phyloP scores from a whole-genome alignment of 2,888 invertebrate species.

The Apodemia zela region DNA sequence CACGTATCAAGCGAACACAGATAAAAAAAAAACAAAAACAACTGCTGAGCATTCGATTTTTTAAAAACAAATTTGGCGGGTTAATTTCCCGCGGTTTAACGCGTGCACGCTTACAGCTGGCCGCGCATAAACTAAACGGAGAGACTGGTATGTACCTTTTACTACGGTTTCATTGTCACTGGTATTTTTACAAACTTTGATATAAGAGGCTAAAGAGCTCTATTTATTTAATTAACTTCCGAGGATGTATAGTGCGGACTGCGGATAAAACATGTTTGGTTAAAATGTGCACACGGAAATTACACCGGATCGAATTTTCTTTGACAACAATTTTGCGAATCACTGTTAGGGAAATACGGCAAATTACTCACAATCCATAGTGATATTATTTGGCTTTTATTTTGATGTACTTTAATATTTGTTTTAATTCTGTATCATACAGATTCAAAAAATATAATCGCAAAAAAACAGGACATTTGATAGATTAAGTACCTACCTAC shows the following conservation, averaged over 20 bases:
- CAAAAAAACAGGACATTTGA: too few relatives aligned
- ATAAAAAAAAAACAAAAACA: conserved; percentile 39
- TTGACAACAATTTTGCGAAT: conserved; percentile 26
- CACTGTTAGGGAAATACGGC: conserved; percentile 28
- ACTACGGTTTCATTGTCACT: conserved; percentile 54
- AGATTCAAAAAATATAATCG: too few relatives aligned
- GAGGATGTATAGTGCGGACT: conserved; percentile 68
- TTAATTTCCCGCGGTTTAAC: conserved; percentile 34
- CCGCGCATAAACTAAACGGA: conserved; percentile 63
- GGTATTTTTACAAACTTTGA: conserved; percentile 32
- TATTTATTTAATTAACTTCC: conserved; percentile 52
- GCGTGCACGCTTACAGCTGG: conserved; percentile 54
- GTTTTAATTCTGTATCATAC: too few relatives aligned
- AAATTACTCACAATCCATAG: conserved; percentile 7
- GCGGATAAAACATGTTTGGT: conserved; percentile 52
- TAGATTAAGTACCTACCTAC: too few relatives aligned
- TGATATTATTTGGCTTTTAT: not conserved
- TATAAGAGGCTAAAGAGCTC: conserved; percentile 29
- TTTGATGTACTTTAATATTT: too few relatives aligned
- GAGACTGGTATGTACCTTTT: conserved; percentile 53
- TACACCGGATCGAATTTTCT: conserved; percentile 35
- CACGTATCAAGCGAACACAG: conserved; percentile 41
- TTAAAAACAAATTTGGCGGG: conserved; percentile 49
- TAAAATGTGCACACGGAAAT: conserved; percentile 40
- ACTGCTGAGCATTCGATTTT: conserved; percentile 42